These are phyloP conservation scores for Trissolcus brochymenae DNA, from an alignment of 2,888 invertebrate species.

Conservation along the genomic window DNA sequence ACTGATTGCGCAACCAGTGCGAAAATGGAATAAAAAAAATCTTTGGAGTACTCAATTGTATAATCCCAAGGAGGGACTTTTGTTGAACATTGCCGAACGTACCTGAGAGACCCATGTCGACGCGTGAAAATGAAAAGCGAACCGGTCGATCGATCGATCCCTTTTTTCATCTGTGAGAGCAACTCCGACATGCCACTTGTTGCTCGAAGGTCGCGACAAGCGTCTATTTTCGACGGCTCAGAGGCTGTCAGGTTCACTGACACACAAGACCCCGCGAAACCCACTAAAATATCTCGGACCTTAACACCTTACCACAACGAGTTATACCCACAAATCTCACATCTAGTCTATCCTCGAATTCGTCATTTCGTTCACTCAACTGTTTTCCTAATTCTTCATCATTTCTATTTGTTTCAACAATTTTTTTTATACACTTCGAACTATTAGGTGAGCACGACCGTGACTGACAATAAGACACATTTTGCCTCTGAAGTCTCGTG, in stretches of 20 bases:
- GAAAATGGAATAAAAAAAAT: neutral
- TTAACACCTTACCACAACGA: neutral
- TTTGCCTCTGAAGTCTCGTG: constrained; percentile 11
- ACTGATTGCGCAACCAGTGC: constrained; percentile 10
- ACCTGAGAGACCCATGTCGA: constrained; percentile 20
- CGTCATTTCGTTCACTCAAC: neutral
- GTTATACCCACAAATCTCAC: neutral
- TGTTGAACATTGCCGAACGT: neutral
- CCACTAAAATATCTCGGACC: constrained; percentile 29
- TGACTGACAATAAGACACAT: constrained; percentile 20
- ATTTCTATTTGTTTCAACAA: neutral
- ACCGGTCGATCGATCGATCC: constrained; percentile 42
- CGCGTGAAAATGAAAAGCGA: constrained; percentile 21
- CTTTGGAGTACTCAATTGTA: too few relatives aligned
- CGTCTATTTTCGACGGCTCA: constrained; percentile 38
- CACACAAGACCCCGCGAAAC: constrained; percentile 34
- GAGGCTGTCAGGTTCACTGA: constrained; percentile 42
- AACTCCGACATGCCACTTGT: constrained; percentile 42
- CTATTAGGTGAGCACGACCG: constrained; percentile 8
- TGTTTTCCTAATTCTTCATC: neutral
- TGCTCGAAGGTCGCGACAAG: constrained; percentile 52
- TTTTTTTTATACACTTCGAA: neutral
- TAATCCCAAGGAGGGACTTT: too few relatives aligned
- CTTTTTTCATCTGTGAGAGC: constrained; percentile 26
- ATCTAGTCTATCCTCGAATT: neutral